Percentiles rank a stretch among this genome's conserved stretches.
phyloP scores from a whole-genome alignment of 2,888 invertebrate species.

The Lasioglossum oenotherae region DNA sequence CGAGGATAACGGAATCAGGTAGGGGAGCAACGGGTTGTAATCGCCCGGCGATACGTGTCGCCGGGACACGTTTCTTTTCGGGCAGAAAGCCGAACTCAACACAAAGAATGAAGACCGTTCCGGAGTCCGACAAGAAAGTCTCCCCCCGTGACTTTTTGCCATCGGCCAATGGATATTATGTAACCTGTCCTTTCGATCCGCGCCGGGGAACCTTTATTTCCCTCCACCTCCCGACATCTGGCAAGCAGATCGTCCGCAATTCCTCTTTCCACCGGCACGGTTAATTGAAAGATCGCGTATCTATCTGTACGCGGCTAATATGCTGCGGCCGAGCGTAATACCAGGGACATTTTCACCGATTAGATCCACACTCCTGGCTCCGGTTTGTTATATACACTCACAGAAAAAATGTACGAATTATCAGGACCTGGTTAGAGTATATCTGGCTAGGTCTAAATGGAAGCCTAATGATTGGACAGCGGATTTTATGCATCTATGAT shows the following conservation, averaged over 20 bases:
- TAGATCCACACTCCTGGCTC: neutral
- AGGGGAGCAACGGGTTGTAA: neutral
- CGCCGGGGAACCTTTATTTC: constrained; percentile 48
- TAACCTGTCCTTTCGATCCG: constrained; percentile 57
- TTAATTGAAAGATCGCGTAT: constrained; percentile 60
- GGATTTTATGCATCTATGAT: too few species aligned
- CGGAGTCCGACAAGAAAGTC: constrained; percentile 51
- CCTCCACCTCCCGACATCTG: constrained; percentile 53
- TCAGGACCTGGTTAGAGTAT: too few species aligned
- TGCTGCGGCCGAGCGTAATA: constrained; percentile 4
- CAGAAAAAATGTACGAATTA: too few species aligned
- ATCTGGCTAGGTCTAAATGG: neutral
- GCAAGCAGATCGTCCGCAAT: constrained; percentile 41
- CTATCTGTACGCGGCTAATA: constrained; percentile 16
- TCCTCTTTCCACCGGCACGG: constrained; percentile 36
- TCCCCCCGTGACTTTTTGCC: constrained; percentile 49
- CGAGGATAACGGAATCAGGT: constrained; percentile 28
- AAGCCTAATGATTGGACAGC: too few species aligned
- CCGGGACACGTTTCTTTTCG: neutral
- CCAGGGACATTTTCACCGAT: neutral
- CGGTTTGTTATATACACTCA: neutral
- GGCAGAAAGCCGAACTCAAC: too few species aligned
- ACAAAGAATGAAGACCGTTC: neutral
- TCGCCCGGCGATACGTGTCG: constrained; percentile 7
- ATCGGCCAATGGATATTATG: constrained; percentile 45